Evolutionary conservation across 2,888 invertebrate genomes (phyloP), one percentile per base, ranked within the genome.

Genomic region (Nasonovia ribisnigri): DNA sequence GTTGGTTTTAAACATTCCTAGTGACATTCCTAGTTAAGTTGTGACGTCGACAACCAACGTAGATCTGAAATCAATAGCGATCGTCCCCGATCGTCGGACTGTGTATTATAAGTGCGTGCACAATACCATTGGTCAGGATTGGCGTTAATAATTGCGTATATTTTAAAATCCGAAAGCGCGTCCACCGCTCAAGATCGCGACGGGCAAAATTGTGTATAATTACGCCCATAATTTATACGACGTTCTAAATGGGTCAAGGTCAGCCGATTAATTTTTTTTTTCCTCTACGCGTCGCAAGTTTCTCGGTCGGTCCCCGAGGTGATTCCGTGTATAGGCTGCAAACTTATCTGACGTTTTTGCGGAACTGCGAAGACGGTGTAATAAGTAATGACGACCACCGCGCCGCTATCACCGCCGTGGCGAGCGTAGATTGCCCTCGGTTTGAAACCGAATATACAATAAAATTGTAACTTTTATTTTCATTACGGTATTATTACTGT

Each of bases 161-260:
- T 54, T 36, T 77, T 77, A 20, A 36, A 77, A 77, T 77, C 77
- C 77, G 77, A 77, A 46, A 86, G 29, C 86, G 43, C 43, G 46
- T 84, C 43, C 29, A 46, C 84, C 46, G 36, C 67, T 46, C 84
- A 29, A 46, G 29, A 86, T 46, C 86, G 46, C 13, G 46, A 51
- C 43, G 13, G 11, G 3, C 3, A 16, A 84, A 86, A 46, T 13
- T 86, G 51, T 29, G 3, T 26, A 29, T n/a, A 36, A 88, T 87
- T 43, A 86, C 42, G 24, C n/a, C 4, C 20, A 46, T 43, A 86
- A 42, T 43, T 3, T 46, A 86, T 86, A 5, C 29, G 46, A 86
- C 43, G 29, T 88, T 48, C 24, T 67, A 90, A 90, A 84, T 93
- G 89, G 93, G 93, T 93, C 93, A 93, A 93, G 93, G 93, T 90